Evolutionary conservation across 2,888 invertebrate genomes (phyloP).

Genomic region (Phlogophora meticulosa): DNA sequence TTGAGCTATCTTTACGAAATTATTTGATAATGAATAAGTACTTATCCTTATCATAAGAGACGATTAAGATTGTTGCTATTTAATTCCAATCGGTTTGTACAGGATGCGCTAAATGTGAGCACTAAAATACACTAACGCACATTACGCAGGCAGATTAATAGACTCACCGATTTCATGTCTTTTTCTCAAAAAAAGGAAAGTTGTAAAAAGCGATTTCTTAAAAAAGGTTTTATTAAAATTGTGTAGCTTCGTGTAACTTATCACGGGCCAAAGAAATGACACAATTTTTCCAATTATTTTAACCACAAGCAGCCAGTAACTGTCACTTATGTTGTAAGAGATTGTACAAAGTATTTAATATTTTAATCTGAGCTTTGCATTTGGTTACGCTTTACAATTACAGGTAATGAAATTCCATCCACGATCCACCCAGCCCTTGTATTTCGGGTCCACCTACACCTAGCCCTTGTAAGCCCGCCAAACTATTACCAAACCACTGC

Average conservation of each 20-base stretch:
- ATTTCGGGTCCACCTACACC: too few species aligned
- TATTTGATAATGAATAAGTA: conserved; percentile 49
- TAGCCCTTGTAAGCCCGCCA: too few species aligned
- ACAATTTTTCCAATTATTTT: neutral
- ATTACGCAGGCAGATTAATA: neutral
- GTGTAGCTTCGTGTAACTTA: too few species aligned
- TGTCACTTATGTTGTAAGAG: neutral
- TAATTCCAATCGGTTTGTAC: conserved; percentile 9
- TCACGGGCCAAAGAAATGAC: too few species aligned
- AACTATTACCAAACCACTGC: too few species aligned
- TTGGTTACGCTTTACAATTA: too few species aligned
- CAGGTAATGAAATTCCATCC: too few species aligned
- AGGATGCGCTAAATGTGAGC: conserved; percentile 14
- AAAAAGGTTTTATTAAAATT: neutral
- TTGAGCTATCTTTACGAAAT: conserved; percentile 42
- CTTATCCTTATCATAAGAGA: conserved; percentile 61
- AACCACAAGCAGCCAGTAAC: neutral
- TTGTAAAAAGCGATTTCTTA: neutral
- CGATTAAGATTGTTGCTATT: conserved; percentile 43
- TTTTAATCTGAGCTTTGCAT: too few species aligned
- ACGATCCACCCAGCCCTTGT: too few species aligned
- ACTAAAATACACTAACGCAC: neutral
- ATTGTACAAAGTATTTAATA: too few species aligned
- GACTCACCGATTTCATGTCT: neutral
- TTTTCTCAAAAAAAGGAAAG: neutral